These are phyloP conservation scores for Grallaria varia DNA, from an alignment of 2,113 vertebrate genomes.

Conservation along the genomic window DNA sequence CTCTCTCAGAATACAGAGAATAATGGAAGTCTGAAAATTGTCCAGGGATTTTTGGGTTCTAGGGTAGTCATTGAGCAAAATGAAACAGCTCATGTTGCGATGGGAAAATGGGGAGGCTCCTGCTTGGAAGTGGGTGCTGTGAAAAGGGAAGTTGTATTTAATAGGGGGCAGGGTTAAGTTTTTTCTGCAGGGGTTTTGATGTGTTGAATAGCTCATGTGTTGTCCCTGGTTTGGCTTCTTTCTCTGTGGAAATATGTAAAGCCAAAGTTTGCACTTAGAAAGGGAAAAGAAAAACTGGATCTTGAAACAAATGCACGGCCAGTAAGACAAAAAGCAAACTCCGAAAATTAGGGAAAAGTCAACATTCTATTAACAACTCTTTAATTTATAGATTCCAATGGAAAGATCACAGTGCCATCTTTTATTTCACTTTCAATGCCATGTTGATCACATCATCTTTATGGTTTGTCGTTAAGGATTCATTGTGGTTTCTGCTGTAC, in stretches of 20 bases:
- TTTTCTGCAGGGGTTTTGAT: not conserved
- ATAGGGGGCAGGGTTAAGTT: not conserved
- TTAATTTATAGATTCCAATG: not conserved
- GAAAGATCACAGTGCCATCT: not conserved
- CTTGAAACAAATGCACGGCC: not conserved
- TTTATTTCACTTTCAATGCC: not conserved
- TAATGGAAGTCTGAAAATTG: not conserved
- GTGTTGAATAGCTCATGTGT: not conserved
- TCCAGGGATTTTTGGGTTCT: not conserved
- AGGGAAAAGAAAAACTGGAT: not conserved
- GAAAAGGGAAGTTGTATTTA: not conserved
- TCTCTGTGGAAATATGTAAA: not conserved
- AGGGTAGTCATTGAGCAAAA: accelerated
- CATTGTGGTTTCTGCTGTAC: not conserved
- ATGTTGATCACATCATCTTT: constrained; percentile 20
- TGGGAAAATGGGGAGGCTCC: not conserved
- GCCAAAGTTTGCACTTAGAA: not conserved
- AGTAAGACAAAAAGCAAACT: not conserved
- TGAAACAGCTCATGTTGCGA: not conserved
- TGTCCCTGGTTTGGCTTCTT: not conserved
- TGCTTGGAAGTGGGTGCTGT: not conserved
- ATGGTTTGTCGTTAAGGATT: constrained; percentile 24
- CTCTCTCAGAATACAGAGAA: not conserved
- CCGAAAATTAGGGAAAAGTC: not conserved
- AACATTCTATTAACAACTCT: not conserved